Evolutionary conservation across 1,140 invertebrate genomes (phyloP), one percentile per base, ranked within the genome.

Genomic region (Listronotus oregonensis): DNA sequence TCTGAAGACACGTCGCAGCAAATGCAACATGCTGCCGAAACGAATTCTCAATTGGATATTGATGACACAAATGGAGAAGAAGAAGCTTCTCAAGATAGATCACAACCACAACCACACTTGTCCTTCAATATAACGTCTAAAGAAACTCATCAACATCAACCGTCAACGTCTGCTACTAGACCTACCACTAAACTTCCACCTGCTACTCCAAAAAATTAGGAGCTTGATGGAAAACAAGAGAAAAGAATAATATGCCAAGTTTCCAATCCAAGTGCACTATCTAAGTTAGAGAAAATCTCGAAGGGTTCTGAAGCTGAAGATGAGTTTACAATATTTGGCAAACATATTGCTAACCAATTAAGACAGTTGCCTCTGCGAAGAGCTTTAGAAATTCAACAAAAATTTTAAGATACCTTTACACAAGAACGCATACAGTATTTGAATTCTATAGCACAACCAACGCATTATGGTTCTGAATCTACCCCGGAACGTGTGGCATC

Each of bases 1-100:
- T 21, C 46, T 47, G 46, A 47, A 47, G 46, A 47, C 46, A 21
- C 46, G 46, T 47, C 46, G 46, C 46, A 47, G 46, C 46, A 47
- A 47, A 21, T 21, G 46, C 46, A 47, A 47, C 46, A 47, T 14
- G 18, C 14, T 47, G 14, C 46, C 6, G n/a, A 47, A 47, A 14
- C 6, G 46, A 47, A 15, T 47, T 47, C 46, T 8, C n/a, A 47
- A 14, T 47, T 47, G 7, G 46, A 47, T 47, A 47, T 47, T 47
- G 46, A 47, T 47, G 18, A 47, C 46, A 47, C 46, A 14, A 47
- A 47, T 47, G 7, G 6, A n/a, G n/a, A n/a, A 9, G 18, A 47
- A 15, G 18, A 14, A 47, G 18, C n/a, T 47, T 6, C 37, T 39
- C 37, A 39, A 39, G 37, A 39, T 12, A 39, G 37, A n/a, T n/a